Percentiles rank a stretch among this genome's conserved stretches.
phyloP scores from a whole-genome alignment of 2,888 invertebrate genomes.

The Cephalotes varians region DNA sequence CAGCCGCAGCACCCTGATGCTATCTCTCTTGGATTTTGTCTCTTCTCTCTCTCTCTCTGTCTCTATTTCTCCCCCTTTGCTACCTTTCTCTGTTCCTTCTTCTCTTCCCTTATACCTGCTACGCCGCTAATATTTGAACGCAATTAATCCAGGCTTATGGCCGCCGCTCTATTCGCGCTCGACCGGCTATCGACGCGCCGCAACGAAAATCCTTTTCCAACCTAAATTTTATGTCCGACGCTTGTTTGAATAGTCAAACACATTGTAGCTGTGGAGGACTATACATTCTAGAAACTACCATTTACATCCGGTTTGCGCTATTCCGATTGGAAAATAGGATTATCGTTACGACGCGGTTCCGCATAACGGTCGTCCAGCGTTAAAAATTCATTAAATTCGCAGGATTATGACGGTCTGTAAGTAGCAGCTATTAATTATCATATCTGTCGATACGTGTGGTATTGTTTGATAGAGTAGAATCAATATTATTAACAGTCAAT shows the following conservation, averaged over 20 bases:
- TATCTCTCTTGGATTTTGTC: conserved; percentile 50
- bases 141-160: conserved; percentile 80
- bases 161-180: conserved; percentile 49
- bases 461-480: conserved; percentile 56
- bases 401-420: conserved; percentile 45
- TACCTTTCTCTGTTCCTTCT: conserved; percentile 27
- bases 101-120: conserved; percentile 33
- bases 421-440: conserved; percentile 57
- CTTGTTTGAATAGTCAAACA: conserved; percentile 26
- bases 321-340: conserved; percentile 38
- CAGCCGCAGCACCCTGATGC: conserved; percentile 65
- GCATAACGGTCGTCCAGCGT: conserved; percentile 3
- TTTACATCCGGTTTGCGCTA: conserved; percentile 17
- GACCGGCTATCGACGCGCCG: conserved; percentile 26
- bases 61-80: conserved; percentile 28
- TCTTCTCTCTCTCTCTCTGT: conserved; percentile 14
- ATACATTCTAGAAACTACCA: conserved; percentile 6
- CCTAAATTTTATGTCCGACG: conserved; percentile 32
- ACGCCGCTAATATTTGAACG: conserved; percentile 81
- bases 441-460: conserved; percentile 45
- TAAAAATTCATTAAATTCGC: conserved; percentile 48
- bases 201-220: conserved; percentile 43
- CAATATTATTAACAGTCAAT: conserved; percentile 56
- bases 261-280: not conserved
- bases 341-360: conserved; percentile 28